Conservation (phyloP, 2,888 invertebrate species). For the Euplagia quadripunctaria region DNA sequence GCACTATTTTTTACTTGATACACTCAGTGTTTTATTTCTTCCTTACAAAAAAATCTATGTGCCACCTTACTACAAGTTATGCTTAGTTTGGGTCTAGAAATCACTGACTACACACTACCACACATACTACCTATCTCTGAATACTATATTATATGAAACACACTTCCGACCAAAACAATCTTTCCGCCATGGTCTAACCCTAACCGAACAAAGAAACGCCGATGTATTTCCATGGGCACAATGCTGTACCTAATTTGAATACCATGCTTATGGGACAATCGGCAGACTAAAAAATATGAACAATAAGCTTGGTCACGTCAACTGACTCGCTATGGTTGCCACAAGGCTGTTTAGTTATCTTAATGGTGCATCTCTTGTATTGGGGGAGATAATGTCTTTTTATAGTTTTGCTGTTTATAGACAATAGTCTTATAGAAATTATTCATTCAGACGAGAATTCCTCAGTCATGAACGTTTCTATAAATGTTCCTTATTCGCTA, state of each 20-base stretch:
- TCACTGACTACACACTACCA: no score
- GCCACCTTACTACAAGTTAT: no score
- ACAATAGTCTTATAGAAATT: neutral
- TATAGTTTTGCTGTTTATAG: conserved; percentile 1
- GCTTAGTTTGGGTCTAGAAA: no score
- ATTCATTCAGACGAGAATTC: no score
- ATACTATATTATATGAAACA: no score
- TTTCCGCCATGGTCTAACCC: conserved; percentile 47
- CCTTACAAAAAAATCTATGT: no score
- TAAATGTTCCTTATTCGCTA: no score
- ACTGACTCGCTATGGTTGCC: conserved; percentile 62
- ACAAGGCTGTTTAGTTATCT: conserved; percentile 32
- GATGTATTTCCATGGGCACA: conserved; percentile 79
- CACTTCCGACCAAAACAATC: no score
- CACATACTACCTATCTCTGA: no score
- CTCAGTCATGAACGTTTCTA: no score
- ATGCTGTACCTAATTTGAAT: conserved; percentile 85
- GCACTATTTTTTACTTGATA: no score
- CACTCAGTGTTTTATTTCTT: no score
- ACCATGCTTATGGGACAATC: conserved; percentile 78
- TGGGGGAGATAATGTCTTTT: neutral
- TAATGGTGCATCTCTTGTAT: conserved; percentile 34
- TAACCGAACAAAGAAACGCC: conserved; percentile 60
- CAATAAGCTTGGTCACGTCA: conserved; percentile 77
- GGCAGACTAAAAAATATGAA: conserved; percentile 81